Evolutionary conservation across 2,113 vertebrate species (phyloP), one percentile per base, ranked within the genome.

Genomic region (Desmodus rotundus): DNA sequence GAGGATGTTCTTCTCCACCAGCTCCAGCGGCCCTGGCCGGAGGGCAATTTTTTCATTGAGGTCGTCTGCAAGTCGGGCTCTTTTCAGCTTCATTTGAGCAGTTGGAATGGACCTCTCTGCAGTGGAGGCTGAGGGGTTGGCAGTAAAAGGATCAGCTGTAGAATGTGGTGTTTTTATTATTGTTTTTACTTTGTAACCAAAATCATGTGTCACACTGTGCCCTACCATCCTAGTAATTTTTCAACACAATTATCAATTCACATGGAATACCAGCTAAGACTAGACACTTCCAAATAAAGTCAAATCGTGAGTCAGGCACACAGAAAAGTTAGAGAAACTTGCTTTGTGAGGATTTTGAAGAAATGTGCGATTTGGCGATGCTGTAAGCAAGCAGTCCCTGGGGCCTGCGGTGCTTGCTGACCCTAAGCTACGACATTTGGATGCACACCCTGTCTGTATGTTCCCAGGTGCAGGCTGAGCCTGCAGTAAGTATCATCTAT

Each of bases 1-100:
- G 96, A 99, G 99, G 70, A 99, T 99, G 96, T 99, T 99, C 98
- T 99, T 99, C 98, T 99, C 99, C 96, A 99, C 99, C 98, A 99
- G 98, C 97, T 99, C 99, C 98, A 99, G 96, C 5, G 99, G 99
- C 68, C 99, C 99, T 0, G 99, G 99, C 93, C 99, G 98, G 85
- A 99, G 99, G 70, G 99, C 99, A 82, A 99, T 99, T 98, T 99
- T 99, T 97, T 99, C 99, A 56, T 99, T 99, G 97, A 99, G 99
- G 96, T 99, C 98, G 90, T 99, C 98, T 2, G 99, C 98, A 19
- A 99, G 98, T 33, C 99, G 98, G 58, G 99, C 99, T 98, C 99
- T 98, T 98, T 99, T 99, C 92, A 99, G 98, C 98, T 99, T 99
- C 98, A 98, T 99, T 95, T 99, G 99, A 38, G 98, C 98, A n/a